phyloP scores from a whole-genome alignment of 1,140 invertebrate genomes.

The Drosophila serrata region DNA sequence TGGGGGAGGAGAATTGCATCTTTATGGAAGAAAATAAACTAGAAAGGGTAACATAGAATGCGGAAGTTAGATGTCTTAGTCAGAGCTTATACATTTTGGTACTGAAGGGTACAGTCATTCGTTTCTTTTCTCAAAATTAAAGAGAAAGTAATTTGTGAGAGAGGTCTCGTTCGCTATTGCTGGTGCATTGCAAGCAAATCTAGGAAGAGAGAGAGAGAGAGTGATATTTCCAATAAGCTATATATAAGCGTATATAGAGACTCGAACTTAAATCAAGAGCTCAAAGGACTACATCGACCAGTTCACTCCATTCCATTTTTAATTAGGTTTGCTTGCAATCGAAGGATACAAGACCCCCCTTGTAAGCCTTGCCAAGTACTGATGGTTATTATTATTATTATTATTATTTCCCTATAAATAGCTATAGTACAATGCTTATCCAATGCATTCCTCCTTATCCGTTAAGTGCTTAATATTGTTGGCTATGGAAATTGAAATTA shows the following conservation, averaged over 20 bases:
- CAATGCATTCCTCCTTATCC: neutral
- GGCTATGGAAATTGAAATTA: slow-evolving; percentile 37
- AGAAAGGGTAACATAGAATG: neutral
- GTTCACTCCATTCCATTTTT: too few relatives aligned
- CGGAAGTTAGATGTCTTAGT: neutral
- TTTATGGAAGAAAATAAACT: neutral
- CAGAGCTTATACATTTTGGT: neutral
- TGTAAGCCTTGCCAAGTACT: neutral
- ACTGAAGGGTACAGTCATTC: neutral
- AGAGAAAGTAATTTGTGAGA: neutral
- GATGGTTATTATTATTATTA: neutral
- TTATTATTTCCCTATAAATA: slow-evolving; percentile 1
- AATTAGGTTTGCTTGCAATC: too few relatives aligned
- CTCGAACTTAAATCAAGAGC: neutral
- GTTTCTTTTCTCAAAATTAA: too few relatives aligned
- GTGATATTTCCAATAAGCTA: neutral
- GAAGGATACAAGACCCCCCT: neutral
- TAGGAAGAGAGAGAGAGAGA: neutral
- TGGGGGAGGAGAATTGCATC: too few relatives aligned
- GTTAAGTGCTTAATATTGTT: slow-evolving; percentile 11
- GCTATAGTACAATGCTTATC: slow-evolving; percentile 1
- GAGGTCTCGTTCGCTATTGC: neutral
- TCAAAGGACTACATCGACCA: neutral
- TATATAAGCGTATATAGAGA: too few relatives aligned
- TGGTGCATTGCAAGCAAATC: neutral